Evolutionary conservation across 2,888 invertebrate species (phyloP).

Genomic region (Eupithecia centaureata): DNA sequence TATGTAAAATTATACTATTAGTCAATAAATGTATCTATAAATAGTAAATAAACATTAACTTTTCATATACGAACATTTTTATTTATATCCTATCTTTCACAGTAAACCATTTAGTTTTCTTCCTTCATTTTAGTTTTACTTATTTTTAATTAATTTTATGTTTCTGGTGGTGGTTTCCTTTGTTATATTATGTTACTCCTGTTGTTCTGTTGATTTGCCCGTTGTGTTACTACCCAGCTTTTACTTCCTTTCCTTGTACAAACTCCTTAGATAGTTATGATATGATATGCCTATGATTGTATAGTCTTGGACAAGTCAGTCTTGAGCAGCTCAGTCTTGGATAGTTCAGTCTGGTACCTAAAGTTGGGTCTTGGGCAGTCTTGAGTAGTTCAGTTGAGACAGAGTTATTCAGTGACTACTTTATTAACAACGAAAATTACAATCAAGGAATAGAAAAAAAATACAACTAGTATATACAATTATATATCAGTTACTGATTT

Average conservation of each 20-base stretch:
- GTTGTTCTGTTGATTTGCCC: constrained; percentile 72
- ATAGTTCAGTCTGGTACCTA: not conserved
- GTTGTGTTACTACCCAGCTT: constrained; percentile 42
- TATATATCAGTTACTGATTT: too few relatives aligned
- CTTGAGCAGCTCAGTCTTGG: not conserved
- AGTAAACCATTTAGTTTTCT: not conserved
- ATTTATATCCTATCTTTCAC: constrained; percentile 21
- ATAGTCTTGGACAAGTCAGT: not conserved
- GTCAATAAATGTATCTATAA: not conserved
- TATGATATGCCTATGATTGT: too few relatives aligned
- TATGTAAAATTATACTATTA: not conserved
- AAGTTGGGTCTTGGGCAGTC: too few relatives aligned
- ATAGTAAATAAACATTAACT: constrained; percentile 27
- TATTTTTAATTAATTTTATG: constrained; percentile 28
- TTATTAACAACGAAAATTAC: too few relatives aligned
- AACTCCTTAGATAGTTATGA: not conserved
- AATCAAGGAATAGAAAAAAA: too few relatives aligned
- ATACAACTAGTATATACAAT: too few relatives aligned
- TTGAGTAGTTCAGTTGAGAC: not conserved
- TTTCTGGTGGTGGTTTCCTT: constrained; percentile 48
- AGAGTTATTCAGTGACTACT: too few relatives aligned
- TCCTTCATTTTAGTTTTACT: constrained; percentile 13
- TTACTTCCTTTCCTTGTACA: constrained; percentile 24
- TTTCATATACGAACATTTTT: constrained; percentile 33
- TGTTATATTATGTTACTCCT: constrained; percentile 32